Evolutionary conservation across 1,140 invertebrate species (phyloP), one percentile per base, ranked within the genome.

Genomic region (Drosophila azteca): DNA sequence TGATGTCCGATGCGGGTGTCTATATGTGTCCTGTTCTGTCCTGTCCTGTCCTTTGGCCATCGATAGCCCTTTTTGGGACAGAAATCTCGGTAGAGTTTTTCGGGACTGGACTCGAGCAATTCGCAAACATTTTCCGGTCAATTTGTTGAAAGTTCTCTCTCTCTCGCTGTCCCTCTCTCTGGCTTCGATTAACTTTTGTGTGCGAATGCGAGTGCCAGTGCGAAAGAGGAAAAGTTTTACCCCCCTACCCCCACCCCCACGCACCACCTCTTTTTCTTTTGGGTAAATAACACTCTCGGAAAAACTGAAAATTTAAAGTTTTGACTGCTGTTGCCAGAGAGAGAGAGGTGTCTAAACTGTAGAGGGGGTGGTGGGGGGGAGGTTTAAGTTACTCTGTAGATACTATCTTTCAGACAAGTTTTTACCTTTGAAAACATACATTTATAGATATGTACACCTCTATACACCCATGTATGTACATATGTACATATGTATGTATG

Each of bases 41-140:
- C 35, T 35, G 31, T 35, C 35, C 35, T 39, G 3, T 39, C 35
- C 35, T 39, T 55, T 9, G 26, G 22, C 44, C 44, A 74, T 78
- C 52, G 67, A 82, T 77, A 75, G 74, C 51, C 69, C 45, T 22
- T 43, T 46, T 26, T 68, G 45, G 45, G 31, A 53, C 44, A 44
- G 9, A 64, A 85, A 87, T 87, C 82, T 77, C 73, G 17, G 11
- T 49, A 48, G 39, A 59, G 71, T 58, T 39, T 39, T 62, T 20
- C 35, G 45, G 44, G 57, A 61, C 29, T 49, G 44, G 57, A 61
- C 29, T 49, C 49, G 72, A 55, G 70, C 83, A 87, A 87, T 87
- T 88, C 83, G 83, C 80, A 88, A 87, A 87, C 83, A 87, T 87
- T 87, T 87, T 87, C 83, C 83, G 83, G 76, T 87, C 83, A 87